phyloP scores from a whole-genome alignment of 2,113 vertebrate genomes.

The Gymnocephalus cernua region DNA sequence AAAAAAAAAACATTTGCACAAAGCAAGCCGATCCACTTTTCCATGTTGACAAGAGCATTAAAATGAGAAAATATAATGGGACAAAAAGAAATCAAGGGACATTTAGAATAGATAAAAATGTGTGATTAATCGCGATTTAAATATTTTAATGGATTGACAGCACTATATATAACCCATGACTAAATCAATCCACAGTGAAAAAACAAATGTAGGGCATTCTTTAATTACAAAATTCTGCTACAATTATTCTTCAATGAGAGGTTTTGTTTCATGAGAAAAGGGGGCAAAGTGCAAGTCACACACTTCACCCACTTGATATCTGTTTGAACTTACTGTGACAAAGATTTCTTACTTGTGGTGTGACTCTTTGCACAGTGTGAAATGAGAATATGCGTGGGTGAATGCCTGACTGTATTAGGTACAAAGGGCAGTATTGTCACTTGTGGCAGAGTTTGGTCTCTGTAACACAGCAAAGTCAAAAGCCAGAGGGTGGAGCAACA shows the following conservation, averaged over 20 bases:
- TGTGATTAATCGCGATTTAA: no score
- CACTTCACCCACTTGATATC: constrained; percentile 34
- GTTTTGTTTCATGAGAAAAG: constrained; percentile 20
- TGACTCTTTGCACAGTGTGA: constrained; percentile 23
- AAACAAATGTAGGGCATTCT: not conserved
- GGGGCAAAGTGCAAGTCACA: constrained; percentile 42
- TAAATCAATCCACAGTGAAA: constrained; percentile 19
- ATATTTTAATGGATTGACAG: no score
- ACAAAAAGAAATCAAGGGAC: no score
- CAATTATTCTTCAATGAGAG: constrained; percentile 13
- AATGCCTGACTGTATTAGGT: constrained; percentile 46
- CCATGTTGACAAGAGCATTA: no score
- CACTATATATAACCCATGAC: constrained; percentile 49
- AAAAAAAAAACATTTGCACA: no score
- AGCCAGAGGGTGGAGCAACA: constrained; percentile 54
- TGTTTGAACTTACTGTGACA: constrained; percentile 31
- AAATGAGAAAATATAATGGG: no score
- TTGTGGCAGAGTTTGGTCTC: constrained; percentile 5
- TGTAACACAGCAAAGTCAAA: constrained; percentile 36
- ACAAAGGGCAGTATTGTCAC: constrained; percentile 63
- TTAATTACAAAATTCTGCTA: constrained; percentile 22
- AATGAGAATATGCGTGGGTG: constrained; percentile 38
- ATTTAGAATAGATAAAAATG: no score
- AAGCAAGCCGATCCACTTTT: no score
- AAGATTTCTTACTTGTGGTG: constrained; percentile 26